Base-by-base conservation (phyloP, 2,113 vertebrate genomes). In the Proterorhinus semilunaris region DNA sequence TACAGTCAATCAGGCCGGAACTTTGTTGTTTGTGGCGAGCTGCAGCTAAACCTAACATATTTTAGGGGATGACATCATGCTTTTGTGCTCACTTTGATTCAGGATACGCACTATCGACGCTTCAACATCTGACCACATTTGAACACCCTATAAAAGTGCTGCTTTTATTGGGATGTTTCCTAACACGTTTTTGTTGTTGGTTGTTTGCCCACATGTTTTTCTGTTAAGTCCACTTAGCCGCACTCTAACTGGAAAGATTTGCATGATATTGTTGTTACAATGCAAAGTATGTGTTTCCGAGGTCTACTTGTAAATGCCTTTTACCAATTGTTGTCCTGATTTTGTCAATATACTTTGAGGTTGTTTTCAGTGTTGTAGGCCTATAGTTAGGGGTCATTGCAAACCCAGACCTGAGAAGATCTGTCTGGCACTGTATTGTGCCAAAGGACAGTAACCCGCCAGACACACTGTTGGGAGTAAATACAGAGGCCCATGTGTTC, bases 51-150 rank as follows among this genome's bases (percentile, higher is more conserved):
- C 75, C 68, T 74, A 68, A 7, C 65, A 71, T 70, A 69, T 82
- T 74, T 73, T 71, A 27, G 27, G 10, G 65, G 79, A 88, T 89
- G 87, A 91, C 87, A 86, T 90, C 90, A 91, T 91, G 65, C 78
- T 75, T 81, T 76, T 75, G 72, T 75, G n/a, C 62, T 79, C 62
- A 11, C n/a, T 61, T 71, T 75, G 71, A 73, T 72, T 63, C 42
- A 64, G 53, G 71, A 57, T 63, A 45, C 59, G 16, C 11, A n/a
- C 61, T 70, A 65, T 58, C 66, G 65, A 66, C 65, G 45, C 10
- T 11, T 51, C 43, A 69, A 71, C 10, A 36, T 72, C 65, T 84
- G 69, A 50, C 44, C n/a, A 8, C 21, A 42, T 42, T 59, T 44
- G 13, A 13, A 36, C 42, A 45, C 58, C 36, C 36, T 61, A 42